Conservation (phyloP, 1,140 invertebrate genomes). For the Ladona fulva region DNA sequence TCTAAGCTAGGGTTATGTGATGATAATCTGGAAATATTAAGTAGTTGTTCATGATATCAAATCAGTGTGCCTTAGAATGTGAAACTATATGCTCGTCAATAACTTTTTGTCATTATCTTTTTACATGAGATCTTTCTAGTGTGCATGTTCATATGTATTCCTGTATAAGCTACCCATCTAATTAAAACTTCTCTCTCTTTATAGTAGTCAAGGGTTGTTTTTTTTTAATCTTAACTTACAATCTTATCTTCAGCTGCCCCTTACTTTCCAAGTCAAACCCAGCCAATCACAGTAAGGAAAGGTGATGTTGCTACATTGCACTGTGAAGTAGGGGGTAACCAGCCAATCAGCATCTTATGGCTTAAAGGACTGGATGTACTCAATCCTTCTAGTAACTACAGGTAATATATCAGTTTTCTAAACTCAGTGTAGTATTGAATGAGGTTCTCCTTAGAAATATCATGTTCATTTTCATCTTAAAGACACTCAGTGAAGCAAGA, state of each 20-base stretch:
- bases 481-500: constrained; percentile 60
- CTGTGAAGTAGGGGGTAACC: constrained; percentile 74
- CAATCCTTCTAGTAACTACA: constrained; percentile 58
- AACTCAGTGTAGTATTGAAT: background rate
- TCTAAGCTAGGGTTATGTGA: too few relatives aligned
- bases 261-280: constrained; percentile 58
- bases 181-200: background rate
- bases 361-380: constrained; percentile 55
- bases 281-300: constrained; percentile 60
- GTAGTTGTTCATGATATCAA: too few relatives aligned
- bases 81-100: too few relatives aligned
- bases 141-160: too few relatives aligned
- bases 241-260: constrained; percentile 48
- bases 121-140: too few relatives aligned
- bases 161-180: too few relatives aligned
- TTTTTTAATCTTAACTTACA: background rate
- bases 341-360: constrained; percentile 71
- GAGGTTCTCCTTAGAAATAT: background rate
- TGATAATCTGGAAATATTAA: too few relatives aligned
- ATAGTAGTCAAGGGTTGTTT: background rate
- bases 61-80: too few relatives aligned
- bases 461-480: constrained; percentile 23
- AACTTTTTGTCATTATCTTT: too few relatives aligned
- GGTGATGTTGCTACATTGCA: constrained; percentile 60
- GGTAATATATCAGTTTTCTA: constrained; percentile 32